Percentiles rank a stretch among this genome's conserved stretches.
These are phyloP conservation scores for Anseranas semipalmata DNA, from an alignment of 2,113 vertebrate species.

Conservation along the genomic window DNA sequence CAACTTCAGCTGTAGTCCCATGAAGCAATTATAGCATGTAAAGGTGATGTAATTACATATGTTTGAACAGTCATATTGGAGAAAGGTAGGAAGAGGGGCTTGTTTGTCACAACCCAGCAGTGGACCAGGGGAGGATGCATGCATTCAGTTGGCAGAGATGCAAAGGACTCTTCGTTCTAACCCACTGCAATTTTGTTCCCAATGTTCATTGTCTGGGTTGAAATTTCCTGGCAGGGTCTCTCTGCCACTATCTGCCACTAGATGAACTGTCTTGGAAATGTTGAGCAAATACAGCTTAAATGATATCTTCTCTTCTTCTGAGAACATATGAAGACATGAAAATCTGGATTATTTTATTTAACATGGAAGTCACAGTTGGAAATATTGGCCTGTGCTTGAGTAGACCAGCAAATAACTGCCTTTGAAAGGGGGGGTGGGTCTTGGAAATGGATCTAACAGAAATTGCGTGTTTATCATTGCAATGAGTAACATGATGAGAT, in stretches of 20 bases:
- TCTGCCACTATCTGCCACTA: background rate
- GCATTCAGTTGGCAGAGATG: background rate
- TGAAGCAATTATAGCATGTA: background rate
- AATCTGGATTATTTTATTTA: background rate
- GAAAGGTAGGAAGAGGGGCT: background rate
- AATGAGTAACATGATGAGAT: background rate
- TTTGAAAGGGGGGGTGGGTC: background rate
- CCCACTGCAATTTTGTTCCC: background rate
- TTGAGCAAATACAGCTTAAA: background rate
- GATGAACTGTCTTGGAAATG: background rate
- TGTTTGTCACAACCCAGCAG: background rate
- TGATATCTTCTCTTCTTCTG: background rate
- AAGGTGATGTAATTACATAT: background rate
- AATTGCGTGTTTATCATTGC: constrained; percentile 3
- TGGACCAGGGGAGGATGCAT: background rate
- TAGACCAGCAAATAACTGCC: background rate
- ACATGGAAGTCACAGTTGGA: background rate
- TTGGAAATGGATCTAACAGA: background rate
- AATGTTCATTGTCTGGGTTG: background rate
- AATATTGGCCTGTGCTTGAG: background rate
- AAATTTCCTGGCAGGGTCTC: background rate
- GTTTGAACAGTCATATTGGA: background rate
- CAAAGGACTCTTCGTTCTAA: background rate
- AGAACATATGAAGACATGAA: background rate
- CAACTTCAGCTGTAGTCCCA: background rate